Evolutionary conservation across 2,797 vertebrate species (phyloP), one percentile per base, ranked within the genome.

Genomic region (Brotula barbata): DNA sequence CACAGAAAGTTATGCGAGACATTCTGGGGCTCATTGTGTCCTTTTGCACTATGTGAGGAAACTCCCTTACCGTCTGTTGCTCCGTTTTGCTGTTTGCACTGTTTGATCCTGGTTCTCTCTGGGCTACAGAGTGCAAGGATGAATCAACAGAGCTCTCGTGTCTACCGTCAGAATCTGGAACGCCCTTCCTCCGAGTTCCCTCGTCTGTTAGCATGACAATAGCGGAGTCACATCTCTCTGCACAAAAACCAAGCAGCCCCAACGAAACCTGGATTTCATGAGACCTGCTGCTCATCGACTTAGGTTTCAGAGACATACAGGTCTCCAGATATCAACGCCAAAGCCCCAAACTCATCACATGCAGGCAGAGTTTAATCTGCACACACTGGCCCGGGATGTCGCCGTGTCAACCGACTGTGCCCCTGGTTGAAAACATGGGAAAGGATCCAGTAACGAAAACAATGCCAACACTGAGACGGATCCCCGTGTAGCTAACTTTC

Each of bases 291-390:
- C 73, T 83, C 74, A 81, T 71, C 71, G 75, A 78, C 50, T 84
- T 68, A 48, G 56, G 53, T 80, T 82, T 80, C 31, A 73, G 63
- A 66, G 66, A 74, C 74, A 75, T 71, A 57, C 61, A 50, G 61
- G 67, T 77, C 73, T 82, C 71, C 63, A 43, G 69, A 53, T 77
- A 69, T 71, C 54, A 41, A 46, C 70, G 58, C 85, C 1, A 71
- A 82, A 80, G 81, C 84, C 81, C 83, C 25, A 57, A 88, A 73
- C 64, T 78, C 75, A 81, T 88, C 78, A 72, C 64, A 72, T 21
- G 12, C 33, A 67, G 46, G 33, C 43, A 79, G 66, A 39, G 57
- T 73, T 68, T 58, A 73, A 56, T 61, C 53, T 59, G 52, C 50
- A 54, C 46, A 60, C 72, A 64, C 61, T 71, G 71, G 58, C 54